phyloP scores from a whole-genome alignment of 2,888 invertebrate genomes.

The Megastigmus dorsalis region DNA sequence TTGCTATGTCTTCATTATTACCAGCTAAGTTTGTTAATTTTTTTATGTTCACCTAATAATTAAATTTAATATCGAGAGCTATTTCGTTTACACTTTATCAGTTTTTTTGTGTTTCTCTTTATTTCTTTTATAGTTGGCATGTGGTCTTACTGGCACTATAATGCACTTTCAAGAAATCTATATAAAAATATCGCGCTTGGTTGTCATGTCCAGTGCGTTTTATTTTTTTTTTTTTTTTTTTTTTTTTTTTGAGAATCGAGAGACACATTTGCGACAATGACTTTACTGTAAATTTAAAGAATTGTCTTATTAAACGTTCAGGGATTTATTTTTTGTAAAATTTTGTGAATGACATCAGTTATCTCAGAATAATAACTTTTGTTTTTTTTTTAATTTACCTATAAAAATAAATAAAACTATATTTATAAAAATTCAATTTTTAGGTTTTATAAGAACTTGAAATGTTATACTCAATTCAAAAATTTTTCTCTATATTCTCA shows the following conservation, averaged over 20 bases:
- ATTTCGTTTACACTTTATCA: slow-evolving; percentile 43
- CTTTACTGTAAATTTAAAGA: neutral
- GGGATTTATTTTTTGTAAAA: neutral
- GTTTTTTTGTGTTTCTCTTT: slow-evolving; percentile 30
- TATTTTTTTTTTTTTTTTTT: slow-evolving; percentile 53
- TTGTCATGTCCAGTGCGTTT: slow-evolving; percentile 68
- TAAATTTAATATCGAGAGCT: slow-evolving; percentile 58
- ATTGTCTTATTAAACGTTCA: slow-evolving; percentile 9
- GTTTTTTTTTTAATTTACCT: too few species aligned
- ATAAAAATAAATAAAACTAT: too few species aligned
- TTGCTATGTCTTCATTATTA: slow-evolving; percentile 14
- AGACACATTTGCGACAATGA: slow-evolving; percentile 27
- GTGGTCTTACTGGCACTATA: slow-evolving; percentile 69
- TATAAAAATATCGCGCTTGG: slow-evolving; percentile 72
- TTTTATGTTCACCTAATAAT: slow-evolving; percentile 11
- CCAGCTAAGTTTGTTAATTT: slow-evolving; percentile 16
- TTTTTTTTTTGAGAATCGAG: slow-evolving; percentile 61
- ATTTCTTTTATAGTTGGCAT: slow-evolving; percentile 59
- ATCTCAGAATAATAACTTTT: too few species aligned
- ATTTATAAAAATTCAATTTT: too few species aligned
- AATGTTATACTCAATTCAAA: too few species aligned
- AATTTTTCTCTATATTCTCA: too few species aligned
- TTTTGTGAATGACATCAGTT: neutral
- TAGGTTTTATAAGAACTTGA: too few species aligned
- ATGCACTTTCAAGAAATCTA: slow-evolving; percentile 73